A percentile compares a stretch with the other conserved stretches of the same genome.
Evolutionary conservation across 2,888 invertebrate species (phyloP).

Genomic region (Agrotis segetum): DNA sequence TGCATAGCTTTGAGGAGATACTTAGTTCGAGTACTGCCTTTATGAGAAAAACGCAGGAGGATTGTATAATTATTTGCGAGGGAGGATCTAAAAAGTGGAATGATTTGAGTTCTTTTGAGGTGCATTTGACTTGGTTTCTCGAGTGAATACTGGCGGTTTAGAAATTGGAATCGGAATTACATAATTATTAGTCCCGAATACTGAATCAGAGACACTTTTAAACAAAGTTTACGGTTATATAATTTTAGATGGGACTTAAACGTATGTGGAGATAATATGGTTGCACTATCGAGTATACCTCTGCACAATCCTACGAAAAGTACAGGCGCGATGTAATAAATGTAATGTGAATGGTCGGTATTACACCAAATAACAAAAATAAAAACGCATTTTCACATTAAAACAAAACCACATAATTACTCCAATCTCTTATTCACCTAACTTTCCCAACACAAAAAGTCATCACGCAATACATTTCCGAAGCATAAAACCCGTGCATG

Average conservation of each 20-base stretch:
- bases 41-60: constrained; percentile 38
- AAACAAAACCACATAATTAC: neutral
- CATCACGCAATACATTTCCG: constrained; percentile 53
- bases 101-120: constrained; percentile 6
- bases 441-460: constrained; percentile 13
- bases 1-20: constrained; percentile 57
- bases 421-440: neutral
- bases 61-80: constrained; percentile 45
- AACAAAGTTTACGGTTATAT: neutral
- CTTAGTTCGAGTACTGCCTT: constrained; percentile 48
- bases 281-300: too few species aligned
- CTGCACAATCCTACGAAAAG: too few species aligned
- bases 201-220: neutral
- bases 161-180: too few species aligned
- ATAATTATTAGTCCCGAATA: neutral
- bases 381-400: too few species aligned
- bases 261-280: too few species aligned
- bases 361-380: too few species aligned
- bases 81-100: neutral
- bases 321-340: too few species aligned
- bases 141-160: too few species aligned
- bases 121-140: constrained; percentile 10
- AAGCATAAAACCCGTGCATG: constrained; percentile 45
- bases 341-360: too few species aligned
- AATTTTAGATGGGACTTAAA: neutral